Evolutionary conservation across 2,888 invertebrate species (phyloP).

Genomic region (Diogma glabrata): DNA sequence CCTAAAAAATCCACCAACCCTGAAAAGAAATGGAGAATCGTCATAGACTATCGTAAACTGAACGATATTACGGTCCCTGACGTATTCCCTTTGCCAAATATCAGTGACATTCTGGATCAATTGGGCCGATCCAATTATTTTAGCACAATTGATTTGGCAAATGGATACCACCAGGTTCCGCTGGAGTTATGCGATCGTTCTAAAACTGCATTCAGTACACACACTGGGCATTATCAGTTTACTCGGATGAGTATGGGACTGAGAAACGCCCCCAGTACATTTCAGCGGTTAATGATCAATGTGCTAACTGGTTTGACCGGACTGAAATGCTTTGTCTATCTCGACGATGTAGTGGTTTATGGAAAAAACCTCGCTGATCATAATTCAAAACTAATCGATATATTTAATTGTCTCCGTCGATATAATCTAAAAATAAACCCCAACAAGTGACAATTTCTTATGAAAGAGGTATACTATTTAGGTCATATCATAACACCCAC

Average conservation of each 20-base stretch:
- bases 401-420: conserved; percentile 17
- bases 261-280: background rate
- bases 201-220: conserved; percentile 19
- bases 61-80: no score
- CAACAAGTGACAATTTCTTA: conserved; percentile 22
- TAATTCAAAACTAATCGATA: conserved; percentile 14
- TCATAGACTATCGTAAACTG: no score
- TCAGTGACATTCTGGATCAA: no score
- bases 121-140: background rate
- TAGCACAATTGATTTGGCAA: background rate
- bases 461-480: conserved; percentile 18
- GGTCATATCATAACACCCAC: conserved; percentile 18
- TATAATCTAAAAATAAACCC: conserved; percentile 20
- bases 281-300: background rate
- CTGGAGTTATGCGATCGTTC: conserved; percentile 10
- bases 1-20: background rate
- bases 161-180: conserved; percentile 11
- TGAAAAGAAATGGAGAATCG: background rate
- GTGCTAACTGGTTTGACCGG: background rate
- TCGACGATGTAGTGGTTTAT: conserved; percentile 13
- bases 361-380: conserved; percentile 17
- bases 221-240: conserved; percentile 16
- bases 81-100: no score
- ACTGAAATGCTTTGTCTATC: background rate
- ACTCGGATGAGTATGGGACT: background rate